Percentiles rank a stretch among this genome's conserved stretches.
Evolutionary conservation across 1,140 invertebrate genomes (phyloP).

Genomic region (Bombus waltoni): DNA sequence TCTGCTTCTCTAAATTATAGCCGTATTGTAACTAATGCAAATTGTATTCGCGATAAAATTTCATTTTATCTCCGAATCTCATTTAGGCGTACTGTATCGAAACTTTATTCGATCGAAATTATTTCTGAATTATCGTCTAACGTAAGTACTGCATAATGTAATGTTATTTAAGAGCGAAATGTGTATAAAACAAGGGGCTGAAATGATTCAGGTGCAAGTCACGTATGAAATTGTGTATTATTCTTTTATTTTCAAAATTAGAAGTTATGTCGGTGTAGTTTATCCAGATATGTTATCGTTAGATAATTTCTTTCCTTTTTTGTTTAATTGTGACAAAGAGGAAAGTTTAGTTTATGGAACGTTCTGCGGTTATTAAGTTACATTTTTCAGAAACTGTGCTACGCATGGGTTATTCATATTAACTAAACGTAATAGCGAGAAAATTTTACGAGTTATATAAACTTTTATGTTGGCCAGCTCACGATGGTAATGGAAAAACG

Average conservation of each 20-base stretch:
- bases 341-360: background rate
- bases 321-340: background rate
- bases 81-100: background rate
- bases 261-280: too few species aligned
- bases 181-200: too few species aligned
- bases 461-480: slow-evolving; percentile 15
- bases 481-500: slow-evolving; percentile 33
- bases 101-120: background rate
- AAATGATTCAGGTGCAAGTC: background rate
- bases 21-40: background rate
- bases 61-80: background rate
- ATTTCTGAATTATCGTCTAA: background rate
- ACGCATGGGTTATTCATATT: slow-evolving; percentile 10
- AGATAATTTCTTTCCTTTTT: background rate
- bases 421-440: slow-evolving; percentile 21
- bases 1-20: background rate
- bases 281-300: background rate
- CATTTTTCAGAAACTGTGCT: slow-evolving; percentile 4
- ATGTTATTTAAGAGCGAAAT: background rate
- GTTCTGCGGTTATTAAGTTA: slow-evolving; percentile 7
- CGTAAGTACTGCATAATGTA: too few species aligned
- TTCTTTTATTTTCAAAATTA: background rate
- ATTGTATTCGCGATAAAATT: background rate
- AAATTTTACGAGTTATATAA: slow-evolving; percentile 48
- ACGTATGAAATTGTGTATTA: background rate